phyloP scores from a whole-genome alignment of 2,113 vertebrate species.

The Cephalopholis sonnerati region DNA sequence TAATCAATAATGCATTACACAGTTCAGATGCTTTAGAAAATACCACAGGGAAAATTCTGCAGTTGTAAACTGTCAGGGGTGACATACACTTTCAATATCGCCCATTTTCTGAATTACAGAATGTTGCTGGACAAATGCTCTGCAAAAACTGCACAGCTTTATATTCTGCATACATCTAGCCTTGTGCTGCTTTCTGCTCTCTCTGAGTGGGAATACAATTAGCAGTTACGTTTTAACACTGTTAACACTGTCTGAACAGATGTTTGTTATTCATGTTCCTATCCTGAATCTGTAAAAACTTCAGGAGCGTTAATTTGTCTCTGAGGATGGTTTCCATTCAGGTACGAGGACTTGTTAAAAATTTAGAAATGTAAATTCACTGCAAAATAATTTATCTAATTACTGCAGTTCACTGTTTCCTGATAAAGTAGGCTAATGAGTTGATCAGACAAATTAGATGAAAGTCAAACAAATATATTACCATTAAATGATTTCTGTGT shows the following conservation, averaged over 20 bases:
- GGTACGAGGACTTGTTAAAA: neutral
- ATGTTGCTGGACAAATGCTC: neutral
- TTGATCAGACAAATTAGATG: conserved; percentile 35
- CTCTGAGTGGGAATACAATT: neutral
- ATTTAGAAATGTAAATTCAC: conserved; percentile 3
- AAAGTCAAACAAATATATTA: neutral
- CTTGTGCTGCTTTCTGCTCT: neutral
- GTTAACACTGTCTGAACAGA: neutral
- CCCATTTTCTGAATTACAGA: conserved; percentile 15
- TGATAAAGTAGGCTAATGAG: conserved; percentile 19
- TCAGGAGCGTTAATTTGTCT: conserved; percentile 19
- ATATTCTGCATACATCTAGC: conserved; percentile 5
- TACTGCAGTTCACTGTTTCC: neutral
- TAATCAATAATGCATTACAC: conserved; percentile 48
- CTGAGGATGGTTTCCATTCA: neutral
- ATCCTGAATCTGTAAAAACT: neutral
- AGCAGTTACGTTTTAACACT: conserved; percentile 15
- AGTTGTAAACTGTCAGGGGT: neutral
- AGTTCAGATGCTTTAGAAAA: conserved; percentile 24
- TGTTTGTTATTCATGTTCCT: neutral
- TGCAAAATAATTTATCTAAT: conserved; percentile 7
- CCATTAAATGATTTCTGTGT: neutral
- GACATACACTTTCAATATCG: conserved; percentile 19
- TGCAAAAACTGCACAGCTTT: neutral
- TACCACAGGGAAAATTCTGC: conserved; percentile 1